These are phyloP conservation scores for Silurus meridionalis DNA, from an alignment of 2,113 vertebrate species.

Conservation along the genomic window DNA sequence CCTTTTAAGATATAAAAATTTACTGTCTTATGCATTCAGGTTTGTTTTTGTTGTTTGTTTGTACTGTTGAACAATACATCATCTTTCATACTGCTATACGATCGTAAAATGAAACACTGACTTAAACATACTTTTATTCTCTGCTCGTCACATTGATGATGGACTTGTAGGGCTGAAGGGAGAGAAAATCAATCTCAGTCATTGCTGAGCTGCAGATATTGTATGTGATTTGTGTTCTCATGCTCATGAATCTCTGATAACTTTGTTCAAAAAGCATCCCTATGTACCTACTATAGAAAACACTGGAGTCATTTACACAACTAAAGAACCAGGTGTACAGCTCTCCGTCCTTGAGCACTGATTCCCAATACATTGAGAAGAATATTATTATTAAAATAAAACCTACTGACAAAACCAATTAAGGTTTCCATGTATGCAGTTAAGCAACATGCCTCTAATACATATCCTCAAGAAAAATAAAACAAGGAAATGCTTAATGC, in stretches of 20 bases:
- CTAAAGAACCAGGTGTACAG: conserved; percentile 22
- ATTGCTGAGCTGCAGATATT: neutral
- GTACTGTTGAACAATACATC: neutral
- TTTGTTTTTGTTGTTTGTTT: neutral
- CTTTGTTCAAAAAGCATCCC: conserved; percentile 1
- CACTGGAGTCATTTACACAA: conserved; percentile 31
- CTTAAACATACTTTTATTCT: neutral
- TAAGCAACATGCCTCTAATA: neutral
- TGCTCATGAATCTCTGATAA: conserved; percentile 14
- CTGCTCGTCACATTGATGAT: conserved; percentile 1
- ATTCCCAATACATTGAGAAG: neutral
- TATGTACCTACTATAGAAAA: conserved; percentile 15
- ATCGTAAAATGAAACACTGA: neutral
- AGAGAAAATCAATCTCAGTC: neutral
- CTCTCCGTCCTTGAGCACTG: neutral
- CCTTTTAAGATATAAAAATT: neutral
- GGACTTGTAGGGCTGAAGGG: neutral
- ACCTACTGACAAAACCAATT: neutral
- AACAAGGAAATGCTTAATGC: neutral
- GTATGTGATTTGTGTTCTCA: neutral
- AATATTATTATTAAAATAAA: neutral
- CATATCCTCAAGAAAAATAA: neutral
- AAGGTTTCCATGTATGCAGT: neutral
- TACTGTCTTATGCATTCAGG: neutral
- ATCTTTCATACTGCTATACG: neutral